A percentile compares a stretch with the other conserved stretches of the same genome.
These are phyloP conservation scores for Drosophila seguyi DNA, from an alignment of 1,140 invertebrate species.

Conservation along the genomic window DNA sequence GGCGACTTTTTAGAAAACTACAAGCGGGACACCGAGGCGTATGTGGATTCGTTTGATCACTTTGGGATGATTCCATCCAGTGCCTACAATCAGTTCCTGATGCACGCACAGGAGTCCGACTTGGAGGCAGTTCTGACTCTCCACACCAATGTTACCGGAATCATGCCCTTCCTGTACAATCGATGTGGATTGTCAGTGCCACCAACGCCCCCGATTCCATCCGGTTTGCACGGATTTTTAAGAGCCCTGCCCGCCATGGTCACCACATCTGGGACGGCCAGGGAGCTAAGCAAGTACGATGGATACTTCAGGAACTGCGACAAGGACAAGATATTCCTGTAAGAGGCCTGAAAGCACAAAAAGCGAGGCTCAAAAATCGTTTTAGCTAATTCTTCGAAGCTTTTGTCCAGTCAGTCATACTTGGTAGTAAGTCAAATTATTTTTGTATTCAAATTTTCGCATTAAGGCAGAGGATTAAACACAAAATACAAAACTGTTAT, in stretches of 20 bases:
- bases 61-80: constrained; percentile 87
- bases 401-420: constrained; percentile 33
- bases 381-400: constrained; percentile 33
- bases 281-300: constrained; percentile 75
- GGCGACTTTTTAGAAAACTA: constrained; percentile 96
- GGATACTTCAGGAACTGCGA: constrained; percentile 66
- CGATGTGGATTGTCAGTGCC: constrained; percentile 74
- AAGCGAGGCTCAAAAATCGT: constrained; percentile 43
- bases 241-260: constrained; percentile 83
- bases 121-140: constrained; percentile 77
- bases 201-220: constrained; percentile 80
- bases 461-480: constrained; percentile 35
- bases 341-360: constrained; percentile 40
- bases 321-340: constrained; percentile 61
- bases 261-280: constrained; percentile 34
- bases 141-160: constrained; percentile 82
- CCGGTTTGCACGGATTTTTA: constrained; percentile 78
- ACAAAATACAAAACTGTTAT: constrained; percentile 23
- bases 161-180: constrained; percentile 84
- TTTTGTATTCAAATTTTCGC: constrained; percentile 49
- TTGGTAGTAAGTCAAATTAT: constrained; percentile 41
- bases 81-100: constrained; percentile 87
- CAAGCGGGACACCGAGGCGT: constrained; percentile 93
- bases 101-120: constrained; percentile 84
- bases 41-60: constrained; percentile 89